Conservation (phyloP, 2,113 vertebrate genomes). For the Setophaga coronata region DNA sequence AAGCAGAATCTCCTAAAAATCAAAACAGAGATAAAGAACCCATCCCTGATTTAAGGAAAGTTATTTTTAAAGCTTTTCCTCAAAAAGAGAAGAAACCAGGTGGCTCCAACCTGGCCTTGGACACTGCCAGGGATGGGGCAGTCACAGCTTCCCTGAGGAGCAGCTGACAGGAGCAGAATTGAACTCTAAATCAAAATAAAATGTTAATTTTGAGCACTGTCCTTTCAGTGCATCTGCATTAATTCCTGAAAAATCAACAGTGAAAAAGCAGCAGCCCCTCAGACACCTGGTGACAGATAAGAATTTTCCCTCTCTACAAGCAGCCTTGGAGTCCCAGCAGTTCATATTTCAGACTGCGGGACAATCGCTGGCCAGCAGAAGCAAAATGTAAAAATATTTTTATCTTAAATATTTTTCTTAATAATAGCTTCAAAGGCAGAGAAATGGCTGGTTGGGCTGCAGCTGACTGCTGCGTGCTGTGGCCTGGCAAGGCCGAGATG, state of each 20-base stretch:
- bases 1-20: not conserved
- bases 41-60: not conserved
- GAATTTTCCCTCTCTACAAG: not conserved
- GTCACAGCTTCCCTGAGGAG: not conserved
- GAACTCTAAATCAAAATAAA: not conserved
- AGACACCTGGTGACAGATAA: not conserved
- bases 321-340: not conserved
- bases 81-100: not conserved
- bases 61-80: not conserved
- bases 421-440: slow-evolving; percentile 18
- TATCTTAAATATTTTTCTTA: not conserved
- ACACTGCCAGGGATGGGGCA: not conserved
- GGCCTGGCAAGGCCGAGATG: not conserved
- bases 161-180: not conserved
- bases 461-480: slow-evolving; percentile 1
- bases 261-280: not conserved
- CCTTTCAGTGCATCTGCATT: not conserved
- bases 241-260: not conserved
- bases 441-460: not conserved
- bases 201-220: not conserved
- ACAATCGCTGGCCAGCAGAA: not conserved
- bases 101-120: not conserved
- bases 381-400: slow-evolving; percentile 1
- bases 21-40: not conserved
- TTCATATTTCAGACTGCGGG: not conserved